phyloP scores from a whole-genome alignment of 2,113 vertebrate genomes.

The Coturnix japonica region DNA sequence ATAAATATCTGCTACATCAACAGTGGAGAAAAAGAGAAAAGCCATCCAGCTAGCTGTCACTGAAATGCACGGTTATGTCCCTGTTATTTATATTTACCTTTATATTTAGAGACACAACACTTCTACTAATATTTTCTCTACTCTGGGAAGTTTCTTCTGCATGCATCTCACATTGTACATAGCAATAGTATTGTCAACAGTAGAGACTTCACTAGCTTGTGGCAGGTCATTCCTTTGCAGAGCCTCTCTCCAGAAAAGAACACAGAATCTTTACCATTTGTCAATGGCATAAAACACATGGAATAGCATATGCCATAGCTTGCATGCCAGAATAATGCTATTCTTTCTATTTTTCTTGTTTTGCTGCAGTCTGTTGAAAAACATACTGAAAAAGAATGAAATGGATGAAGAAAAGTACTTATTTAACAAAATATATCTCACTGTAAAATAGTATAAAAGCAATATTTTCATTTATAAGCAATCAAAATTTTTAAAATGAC shows the following conservation, averaged over 20 bases:
- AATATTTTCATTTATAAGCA: neutral
- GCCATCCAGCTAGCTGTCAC: neutral
- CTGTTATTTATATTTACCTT: neutral
- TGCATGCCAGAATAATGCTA: neutral
- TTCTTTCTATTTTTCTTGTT: neutral
- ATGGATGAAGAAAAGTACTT: neutral
- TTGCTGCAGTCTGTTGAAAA: neutral
- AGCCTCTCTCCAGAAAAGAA: conserved; percentile 20
- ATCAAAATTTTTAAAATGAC: neutral
- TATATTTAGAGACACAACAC: neutral
- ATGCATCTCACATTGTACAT: neutral
- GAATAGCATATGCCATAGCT: conserved; percentile 59
- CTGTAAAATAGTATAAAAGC: neutral
- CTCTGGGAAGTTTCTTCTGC: neutral
- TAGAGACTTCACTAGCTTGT: conserved; percentile 14
- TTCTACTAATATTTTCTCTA: neutral
- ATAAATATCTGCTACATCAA: neutral
- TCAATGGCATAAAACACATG: conserved; percentile 67
- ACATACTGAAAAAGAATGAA: neutral
- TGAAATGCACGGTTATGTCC: neutral
- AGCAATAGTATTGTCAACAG: neutral
- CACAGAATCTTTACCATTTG: conserved; percentile 49
- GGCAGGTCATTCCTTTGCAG: conserved; percentile 42
- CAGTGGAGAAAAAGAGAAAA: neutral
- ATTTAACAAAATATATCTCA: neutral